These are phyloP conservation scores for Microcebus griseorufus DNA, from an alignment of 2,113 vertebrate genomes.

Conservation along the genomic window DNA sequence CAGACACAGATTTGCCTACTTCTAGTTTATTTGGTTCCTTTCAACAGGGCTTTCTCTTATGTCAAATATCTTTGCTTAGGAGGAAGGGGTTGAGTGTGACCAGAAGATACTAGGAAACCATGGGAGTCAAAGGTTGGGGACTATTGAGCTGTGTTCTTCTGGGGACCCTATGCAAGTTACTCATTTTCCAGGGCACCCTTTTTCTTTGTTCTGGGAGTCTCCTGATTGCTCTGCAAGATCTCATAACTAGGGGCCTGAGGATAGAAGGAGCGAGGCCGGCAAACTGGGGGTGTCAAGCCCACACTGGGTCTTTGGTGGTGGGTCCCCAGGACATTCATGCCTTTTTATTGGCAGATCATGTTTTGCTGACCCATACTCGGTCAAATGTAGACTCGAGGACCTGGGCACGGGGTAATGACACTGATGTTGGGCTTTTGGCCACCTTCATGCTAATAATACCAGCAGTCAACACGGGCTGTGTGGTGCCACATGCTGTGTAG, in stretches of 20 bases:
- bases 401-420: not conserved
- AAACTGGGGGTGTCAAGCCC: not conserved
- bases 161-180: not conserved
- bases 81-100: not conserved
- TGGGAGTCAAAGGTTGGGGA: not conserved
- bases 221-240: not conserved
- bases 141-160: not conserved
- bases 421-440: not conserved
- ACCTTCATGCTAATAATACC: not conserved
- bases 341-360: not conserved
- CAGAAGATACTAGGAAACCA: not conserved
- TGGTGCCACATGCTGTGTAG: rapidly evolving
- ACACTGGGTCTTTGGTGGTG: not conserved
- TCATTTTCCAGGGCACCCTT: not conserved
- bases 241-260: not conserved
- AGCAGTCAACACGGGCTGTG: rapidly evolving
- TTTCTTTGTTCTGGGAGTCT: not conserved
- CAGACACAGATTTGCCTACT: not conserved
- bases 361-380: not conserved
- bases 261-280: not conserved
- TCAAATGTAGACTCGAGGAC: not conserved
- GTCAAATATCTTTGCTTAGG: not conserved
- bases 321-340: not conserved
- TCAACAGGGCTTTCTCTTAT: not conserved
- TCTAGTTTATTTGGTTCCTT: not conserved